Conservation (phyloP, 2,888 invertebrate species). For the Cerceris ruficornis region DNA sequence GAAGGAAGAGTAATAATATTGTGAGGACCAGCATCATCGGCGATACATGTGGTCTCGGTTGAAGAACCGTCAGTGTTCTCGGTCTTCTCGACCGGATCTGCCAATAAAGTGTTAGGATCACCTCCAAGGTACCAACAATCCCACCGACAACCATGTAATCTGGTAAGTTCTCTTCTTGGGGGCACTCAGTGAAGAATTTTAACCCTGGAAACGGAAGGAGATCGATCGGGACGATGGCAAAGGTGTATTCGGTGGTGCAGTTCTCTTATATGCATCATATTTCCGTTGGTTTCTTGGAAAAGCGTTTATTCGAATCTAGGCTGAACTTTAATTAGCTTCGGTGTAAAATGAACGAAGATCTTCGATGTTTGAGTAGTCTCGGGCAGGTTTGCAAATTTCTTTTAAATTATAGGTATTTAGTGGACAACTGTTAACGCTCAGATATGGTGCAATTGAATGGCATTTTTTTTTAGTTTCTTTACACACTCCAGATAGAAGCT, state of each 20-base stretch:
- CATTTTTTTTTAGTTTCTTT: no score
- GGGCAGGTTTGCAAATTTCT: no score
- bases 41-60: constrained; percentile 78
- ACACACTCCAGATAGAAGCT: no score
- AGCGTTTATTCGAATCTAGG: no score
- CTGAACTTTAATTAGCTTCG: no score
- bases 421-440: no score
- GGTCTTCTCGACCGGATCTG: constrained; percentile 78
- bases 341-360: no score
- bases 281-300: not conserved
- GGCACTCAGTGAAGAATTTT: constrained; percentile 91
- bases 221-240: not conserved
- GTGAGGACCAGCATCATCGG: constrained; percentile 86
- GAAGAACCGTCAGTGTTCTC: constrained; percentile 75
- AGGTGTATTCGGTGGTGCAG: no score
- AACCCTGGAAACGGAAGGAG: constrained; percentile 84
- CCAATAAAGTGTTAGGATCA: constrained; percentile 80
- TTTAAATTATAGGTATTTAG: no score
- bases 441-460: no score
- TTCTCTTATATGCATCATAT: no score
- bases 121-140: constrained; percentile 87
- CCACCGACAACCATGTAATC: constrained; percentile 94
- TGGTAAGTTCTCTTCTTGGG: constrained; percentile 89
- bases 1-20: constrained; percentile 87
- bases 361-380: no score